These are phyloP conservation scores for Zelleria hepariella DNA, from an alignment of 2,888 invertebrate species.

Conservation along the genomic window DNA sequence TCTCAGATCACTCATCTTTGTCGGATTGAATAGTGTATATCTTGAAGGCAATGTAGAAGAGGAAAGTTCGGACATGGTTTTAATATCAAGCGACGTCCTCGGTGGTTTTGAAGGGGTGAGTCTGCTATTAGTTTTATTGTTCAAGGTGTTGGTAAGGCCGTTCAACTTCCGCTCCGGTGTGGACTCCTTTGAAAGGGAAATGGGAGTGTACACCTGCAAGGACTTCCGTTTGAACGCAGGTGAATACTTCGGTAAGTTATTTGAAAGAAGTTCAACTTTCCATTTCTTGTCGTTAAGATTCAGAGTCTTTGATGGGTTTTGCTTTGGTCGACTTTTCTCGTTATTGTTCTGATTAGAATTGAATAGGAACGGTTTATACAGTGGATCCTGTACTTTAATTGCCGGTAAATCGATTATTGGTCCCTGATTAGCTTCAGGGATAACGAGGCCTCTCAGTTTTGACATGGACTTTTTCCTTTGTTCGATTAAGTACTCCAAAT, in stretches of 20 bases:
- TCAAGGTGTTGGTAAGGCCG: constrained; percentile 38
- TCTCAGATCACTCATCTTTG: constrained; percentile 36
- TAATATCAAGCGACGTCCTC: constrained; percentile 36
- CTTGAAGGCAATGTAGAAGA: constrained; percentile 28
- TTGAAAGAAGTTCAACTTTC: constrained; percentile 53
- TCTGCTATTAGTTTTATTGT: constrained; percentile 18
- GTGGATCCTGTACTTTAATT: constrained; percentile 81
- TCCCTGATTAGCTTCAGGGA: constrained; percentile 81
- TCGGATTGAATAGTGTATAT: constrained; percentile 22
- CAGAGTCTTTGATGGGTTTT: constrained; percentile 35
- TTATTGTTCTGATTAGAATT: constrained; percentile 39
- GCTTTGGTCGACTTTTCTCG: constrained; percentile 33
- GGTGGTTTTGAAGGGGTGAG: constrained; percentile 30
- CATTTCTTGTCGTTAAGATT: constrained; percentile 52
- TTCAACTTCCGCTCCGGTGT: constrained; percentile 57
- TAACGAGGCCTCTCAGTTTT: constrained; percentile 88
- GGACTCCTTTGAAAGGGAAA: constrained; percentile 57
- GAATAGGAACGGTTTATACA: constrained; percentile 55
- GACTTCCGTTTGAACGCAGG: constrained; percentile 86
- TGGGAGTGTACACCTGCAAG: constrained; percentile 74
- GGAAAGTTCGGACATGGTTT: constrained; percentile 26
- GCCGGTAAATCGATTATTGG: constrained; percentile 84
- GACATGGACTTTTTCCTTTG: constrained; percentile 86
- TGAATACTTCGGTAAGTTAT: constrained; percentile 82
- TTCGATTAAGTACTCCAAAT: constrained; percentile 82